phyloP scores from a whole-genome alignment of 2,797 vertebrate genomes.

The Bradypodion ventrale region DNA sequence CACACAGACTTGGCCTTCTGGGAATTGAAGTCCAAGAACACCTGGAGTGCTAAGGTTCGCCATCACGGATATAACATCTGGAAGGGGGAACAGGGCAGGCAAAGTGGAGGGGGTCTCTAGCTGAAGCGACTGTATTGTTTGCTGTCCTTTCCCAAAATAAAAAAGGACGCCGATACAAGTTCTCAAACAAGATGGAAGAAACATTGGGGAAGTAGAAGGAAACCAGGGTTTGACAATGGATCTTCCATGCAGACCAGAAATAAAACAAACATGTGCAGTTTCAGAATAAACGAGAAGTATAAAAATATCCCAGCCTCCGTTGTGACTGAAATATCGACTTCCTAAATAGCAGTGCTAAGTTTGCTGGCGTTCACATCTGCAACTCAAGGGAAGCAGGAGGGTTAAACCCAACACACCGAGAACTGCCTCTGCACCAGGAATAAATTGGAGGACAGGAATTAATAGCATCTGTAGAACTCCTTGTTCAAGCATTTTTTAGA shows the following conservation, averaged over 20 bases:
- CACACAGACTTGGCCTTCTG: no score
- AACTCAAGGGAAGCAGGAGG: background rate
- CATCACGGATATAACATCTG: background rate
- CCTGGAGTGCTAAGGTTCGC: no score
- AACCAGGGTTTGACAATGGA: background rate
- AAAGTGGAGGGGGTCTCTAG: background rate
- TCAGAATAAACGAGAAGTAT: background rate
- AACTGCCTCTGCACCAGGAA: no score
- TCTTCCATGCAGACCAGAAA: background rate
- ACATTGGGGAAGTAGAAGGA: background rate
- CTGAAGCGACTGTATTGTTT: background rate
- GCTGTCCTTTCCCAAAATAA: background rate
- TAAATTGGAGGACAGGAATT: no score
- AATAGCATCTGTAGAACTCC: background rate
- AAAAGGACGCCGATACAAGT: background rate
- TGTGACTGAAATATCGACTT: conserved; percentile 31
- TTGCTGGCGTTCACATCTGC: background rate
- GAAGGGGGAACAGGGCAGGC: background rate
- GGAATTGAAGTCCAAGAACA: no score
- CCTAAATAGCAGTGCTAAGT: conserved; percentile 46
- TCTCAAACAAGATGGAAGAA: background rate
- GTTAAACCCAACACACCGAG: no score
- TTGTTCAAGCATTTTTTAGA: background rate
- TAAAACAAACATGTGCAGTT: background rate
- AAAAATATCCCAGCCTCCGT: background rate